These are phyloP conservation scores for Coptodon bakossiorum DNA, from an alignment of 2,113 vertebrate genomes.

Conservation along the genomic window DNA sequence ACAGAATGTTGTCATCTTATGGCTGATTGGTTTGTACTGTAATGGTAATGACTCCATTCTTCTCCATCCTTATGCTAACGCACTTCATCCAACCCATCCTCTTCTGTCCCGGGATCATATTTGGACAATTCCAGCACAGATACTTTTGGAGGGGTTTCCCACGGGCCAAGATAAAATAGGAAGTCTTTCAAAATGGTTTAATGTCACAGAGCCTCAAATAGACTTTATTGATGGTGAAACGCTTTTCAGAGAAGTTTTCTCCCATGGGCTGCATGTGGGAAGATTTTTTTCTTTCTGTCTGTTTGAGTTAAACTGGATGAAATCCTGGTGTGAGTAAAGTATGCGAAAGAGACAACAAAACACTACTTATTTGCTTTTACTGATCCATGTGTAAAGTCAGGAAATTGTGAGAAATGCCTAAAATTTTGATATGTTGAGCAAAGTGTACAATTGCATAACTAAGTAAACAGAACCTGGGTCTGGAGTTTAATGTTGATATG, in stretches of 20 bases:
- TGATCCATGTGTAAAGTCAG: neutral
- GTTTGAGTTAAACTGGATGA: neutral
- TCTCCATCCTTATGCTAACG: neutral
- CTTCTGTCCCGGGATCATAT: neutral
- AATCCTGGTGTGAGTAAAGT: neutral
- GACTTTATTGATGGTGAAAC: neutral
- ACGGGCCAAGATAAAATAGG: neutral
- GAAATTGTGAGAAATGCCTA: neutral
- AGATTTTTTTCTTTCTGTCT: neutral
- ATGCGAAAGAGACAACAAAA: neutral
- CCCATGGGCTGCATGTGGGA: neutral
- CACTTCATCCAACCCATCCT: neutral
- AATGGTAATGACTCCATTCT: neutral
- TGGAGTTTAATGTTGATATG: neutral
- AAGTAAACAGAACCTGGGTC: neutral
- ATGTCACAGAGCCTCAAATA: constrained; percentile 7
- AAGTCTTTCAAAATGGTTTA: neutral
- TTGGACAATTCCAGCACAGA: neutral
- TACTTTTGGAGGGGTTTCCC: constrained; percentile 12
- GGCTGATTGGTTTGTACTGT: neutral
- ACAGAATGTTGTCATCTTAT: neutral
- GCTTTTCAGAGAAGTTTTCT: neutral
- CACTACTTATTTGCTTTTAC: neutral
- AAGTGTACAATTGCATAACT: neutral
- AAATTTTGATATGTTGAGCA: neutral